Evolutionary conservation across 2,113 vertebrate genomes (phyloP).

Genomic region (Pangasianodon hypophthalmus): DNA sequence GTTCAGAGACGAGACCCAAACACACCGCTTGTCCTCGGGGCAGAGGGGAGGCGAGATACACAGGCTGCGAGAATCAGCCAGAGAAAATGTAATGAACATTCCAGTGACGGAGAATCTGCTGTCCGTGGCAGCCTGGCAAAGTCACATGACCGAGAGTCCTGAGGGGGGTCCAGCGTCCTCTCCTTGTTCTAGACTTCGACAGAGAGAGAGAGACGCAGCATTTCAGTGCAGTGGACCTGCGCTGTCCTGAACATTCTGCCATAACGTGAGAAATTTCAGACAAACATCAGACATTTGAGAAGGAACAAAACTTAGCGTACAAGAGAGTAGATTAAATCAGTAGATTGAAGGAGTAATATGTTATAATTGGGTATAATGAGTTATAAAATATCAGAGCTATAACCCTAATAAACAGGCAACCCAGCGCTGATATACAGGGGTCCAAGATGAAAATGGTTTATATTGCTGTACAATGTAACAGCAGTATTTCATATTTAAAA

Average conservation of each 20-base stretch:
- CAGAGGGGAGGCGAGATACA: background rate
- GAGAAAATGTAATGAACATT: conserved; percentile 17
- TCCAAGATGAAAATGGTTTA: background rate
- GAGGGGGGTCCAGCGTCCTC: background rate
- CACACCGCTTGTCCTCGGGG: background rate
- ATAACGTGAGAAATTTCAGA: background rate
- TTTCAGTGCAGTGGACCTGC: background rate
- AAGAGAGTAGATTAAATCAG: background rate
- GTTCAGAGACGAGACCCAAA: conserved; percentile 19
- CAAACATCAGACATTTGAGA: background rate
- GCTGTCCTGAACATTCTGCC: background rate
- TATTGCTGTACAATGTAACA: background rate
- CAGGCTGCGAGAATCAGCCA: background rate
- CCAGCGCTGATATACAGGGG: background rate
- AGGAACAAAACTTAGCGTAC: background rate
- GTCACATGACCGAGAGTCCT: background rate
- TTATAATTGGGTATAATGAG: background rate
- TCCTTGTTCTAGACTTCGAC: background rate
- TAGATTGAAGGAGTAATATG: background rate
- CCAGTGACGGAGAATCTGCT: conserved; percentile 1
- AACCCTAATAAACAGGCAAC: background rate
- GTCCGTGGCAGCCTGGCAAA: conserved; percentile 1
- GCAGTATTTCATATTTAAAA: background rate
- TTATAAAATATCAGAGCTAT: background rate
- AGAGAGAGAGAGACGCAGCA: background rate